Percentiles rank a stretch among this genome's conserved stretches.
These are phyloP conservation scores for Oscheius sp. DNA, from an alignment of 1,140 invertebrate genomes.

Conservation along the genomic window DNA sequence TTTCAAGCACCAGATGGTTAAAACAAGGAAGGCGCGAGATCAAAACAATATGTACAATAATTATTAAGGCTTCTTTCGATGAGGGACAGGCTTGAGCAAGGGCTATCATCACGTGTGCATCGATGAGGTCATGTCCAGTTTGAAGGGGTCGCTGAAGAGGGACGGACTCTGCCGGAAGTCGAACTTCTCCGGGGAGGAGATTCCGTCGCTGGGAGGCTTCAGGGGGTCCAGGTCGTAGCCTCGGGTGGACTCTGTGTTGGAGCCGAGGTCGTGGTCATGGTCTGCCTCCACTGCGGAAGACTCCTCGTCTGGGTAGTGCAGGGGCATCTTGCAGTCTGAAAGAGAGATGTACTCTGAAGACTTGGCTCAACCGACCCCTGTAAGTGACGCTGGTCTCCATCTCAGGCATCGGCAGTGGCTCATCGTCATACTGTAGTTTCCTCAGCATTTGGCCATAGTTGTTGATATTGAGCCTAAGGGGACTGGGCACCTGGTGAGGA, in stretches of 20 bases:
- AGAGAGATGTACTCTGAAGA: neutral
- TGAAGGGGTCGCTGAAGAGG: slow-evolving; percentile 42
- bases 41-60: too few relatives aligned
- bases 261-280: slow-evolving; percentile 38
- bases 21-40: too few relatives aligned
- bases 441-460: slow-evolving; percentile 41
- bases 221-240: slow-evolving; percentile 34
- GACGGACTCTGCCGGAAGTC: slow-evolving; percentile 34
- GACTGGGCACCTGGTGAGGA: neutral
- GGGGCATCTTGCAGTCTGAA: neutral
- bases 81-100: too few relatives aligned
- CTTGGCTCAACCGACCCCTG: neutral
- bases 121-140: slow-evolving; percentile 38
- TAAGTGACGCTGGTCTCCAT: neutral
- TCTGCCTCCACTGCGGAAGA: slow-evolving; percentile 28
- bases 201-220: neutral
- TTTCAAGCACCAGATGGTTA: too few relatives aligned
- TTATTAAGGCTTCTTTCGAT: too few relatives aligned
- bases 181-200: slow-evolving; percentile 14
- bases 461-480: slow-evolving; percentile 34
- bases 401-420: neutral
- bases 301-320: slow-evolving; percentile 9
- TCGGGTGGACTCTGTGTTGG: slow-evolving; percentile 40
- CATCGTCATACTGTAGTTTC: slow-evolving; percentile 35
- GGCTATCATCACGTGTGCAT: slow-evolving; percentile 36